phyloP scores from a whole-genome alignment of 2,888 invertebrate species.

The Plebejus argus region DNA sequence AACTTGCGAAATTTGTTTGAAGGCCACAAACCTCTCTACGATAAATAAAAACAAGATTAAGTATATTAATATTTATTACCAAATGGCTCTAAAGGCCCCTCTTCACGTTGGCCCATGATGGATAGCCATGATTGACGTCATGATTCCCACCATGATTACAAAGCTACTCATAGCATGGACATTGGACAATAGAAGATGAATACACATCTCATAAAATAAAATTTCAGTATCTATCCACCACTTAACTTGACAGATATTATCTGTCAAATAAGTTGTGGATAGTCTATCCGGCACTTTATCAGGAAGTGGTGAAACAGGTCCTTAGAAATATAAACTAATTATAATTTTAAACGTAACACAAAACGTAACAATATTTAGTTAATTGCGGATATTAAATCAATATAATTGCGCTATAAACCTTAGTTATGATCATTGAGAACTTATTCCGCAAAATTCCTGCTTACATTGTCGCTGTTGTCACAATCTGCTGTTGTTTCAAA shows the following conservation, averaged over 20 bases:
- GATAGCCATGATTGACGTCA: conserved; percentile 40
- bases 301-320: no score
- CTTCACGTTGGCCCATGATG: conserved; percentile 55
- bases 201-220: no score
- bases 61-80: conserved; percentile 34
- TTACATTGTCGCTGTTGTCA: background rate
- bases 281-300: no score
- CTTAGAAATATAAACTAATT: no score
- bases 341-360: background rate
- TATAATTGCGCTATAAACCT: conserved; percentile 51
- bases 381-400: conserved; percentile 39
- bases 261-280: no score
- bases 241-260: no score
- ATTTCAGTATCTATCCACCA: no score
- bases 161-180: no score
- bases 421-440: background rate
- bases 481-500: background rate
- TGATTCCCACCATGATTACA: background rate
- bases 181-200: no score
- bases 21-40: conserved; percentile 61
- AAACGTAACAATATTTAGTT: background rate
- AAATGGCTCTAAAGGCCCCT: background rate
- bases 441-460: background rate
- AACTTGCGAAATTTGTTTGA: conserved; percentile 56
- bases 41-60: conserved; percentile 36